Conservation (phyloP, 1,140 invertebrate species). For the Tetramorium simillimum region DNA sequence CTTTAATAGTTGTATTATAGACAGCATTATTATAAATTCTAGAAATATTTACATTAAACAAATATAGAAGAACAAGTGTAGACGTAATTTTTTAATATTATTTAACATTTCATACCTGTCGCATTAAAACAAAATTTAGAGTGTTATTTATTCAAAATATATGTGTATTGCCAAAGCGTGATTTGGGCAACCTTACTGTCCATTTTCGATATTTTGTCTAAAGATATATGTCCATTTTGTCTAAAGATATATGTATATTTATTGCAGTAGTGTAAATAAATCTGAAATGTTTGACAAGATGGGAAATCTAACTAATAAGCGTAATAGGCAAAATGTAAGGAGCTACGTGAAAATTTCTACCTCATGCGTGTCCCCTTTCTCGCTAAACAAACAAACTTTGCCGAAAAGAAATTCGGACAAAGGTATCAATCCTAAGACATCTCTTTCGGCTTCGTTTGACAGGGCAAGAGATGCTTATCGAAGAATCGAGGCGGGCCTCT, state of each 20-base stretch:
- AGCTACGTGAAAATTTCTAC: background rate
- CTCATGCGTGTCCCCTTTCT: background rate
- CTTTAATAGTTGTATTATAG: no score
- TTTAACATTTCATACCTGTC: no score
- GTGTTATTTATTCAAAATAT: background rate
- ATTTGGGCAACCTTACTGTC: background rate
- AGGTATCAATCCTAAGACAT: conserved; percentile 37
- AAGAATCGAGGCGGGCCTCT: conserved; percentile 3
- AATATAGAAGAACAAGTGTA: background rate
- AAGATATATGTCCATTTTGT: background rate
- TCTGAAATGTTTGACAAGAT: background rate
- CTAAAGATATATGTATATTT: background rate
- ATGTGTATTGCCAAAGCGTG: background rate
- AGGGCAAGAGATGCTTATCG: conserved; percentile 38
- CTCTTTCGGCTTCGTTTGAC: conserved; percentile 40
- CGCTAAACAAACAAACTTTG: background rate
- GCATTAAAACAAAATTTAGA: background rate
- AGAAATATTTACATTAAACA: background rate
- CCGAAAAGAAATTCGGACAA: conserved; percentile 5
- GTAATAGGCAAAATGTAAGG: background rate
- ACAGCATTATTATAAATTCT: background rate
- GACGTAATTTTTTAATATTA: background rate
- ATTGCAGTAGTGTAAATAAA: background rate
- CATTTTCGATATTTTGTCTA: background rate
- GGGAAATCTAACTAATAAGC: background rate